Base-by-base conservation (phyloP, 1,140 invertebrate species). In the Condylostylus longicornis region DNA sequence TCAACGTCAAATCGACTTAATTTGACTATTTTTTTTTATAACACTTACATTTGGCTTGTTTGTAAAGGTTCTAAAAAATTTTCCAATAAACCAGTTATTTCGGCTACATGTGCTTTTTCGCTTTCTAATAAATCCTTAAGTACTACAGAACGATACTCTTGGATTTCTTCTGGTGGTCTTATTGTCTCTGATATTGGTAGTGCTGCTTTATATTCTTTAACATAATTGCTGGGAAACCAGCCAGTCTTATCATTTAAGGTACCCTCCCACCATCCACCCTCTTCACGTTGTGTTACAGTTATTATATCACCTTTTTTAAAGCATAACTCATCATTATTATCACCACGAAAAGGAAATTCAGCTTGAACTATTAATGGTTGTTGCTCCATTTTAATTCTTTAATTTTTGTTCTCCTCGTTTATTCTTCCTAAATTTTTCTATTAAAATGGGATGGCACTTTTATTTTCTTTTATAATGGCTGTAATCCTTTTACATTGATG, bases 201-300 rank as follows among this genome's bases (percentile, higher is more conserved):
- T 48, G 72, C 71, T 28, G 68, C 60, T 72, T 82, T 85, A 51
- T 77, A 77, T 60, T 93, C 87, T 52, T 81, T 84, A 14, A 95
- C 89, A 73, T 95, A 97, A 65, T 96, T 94, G 46, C 86, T 88
- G 41, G 94, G 94, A 68, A 98, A 98, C 94, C 94, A 98, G 46
- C 91, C 93, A 42, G 91, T 95, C 58, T 86, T 84, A 34, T 88
- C 90, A 43, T 83, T 75, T 14, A 95, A 65, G 3, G 90, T 96
- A 12, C 91, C 94, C 67, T 98, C 93, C 93, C 93, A 97, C 75
- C 91, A 95, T 18, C 88, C 91, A 32, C 91, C 93, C 58, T 96
- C 80, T 50, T 89, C 82, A 34, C 65, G 63, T 61, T 91, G 87
- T 4, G 91, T 96, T 20, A 98, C 79, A 12, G 89, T 93, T 42